Evolutionary conservation across 2,113 vertebrate genomes (phyloP).

Genomic region (Megalops atlanticus): DNA sequence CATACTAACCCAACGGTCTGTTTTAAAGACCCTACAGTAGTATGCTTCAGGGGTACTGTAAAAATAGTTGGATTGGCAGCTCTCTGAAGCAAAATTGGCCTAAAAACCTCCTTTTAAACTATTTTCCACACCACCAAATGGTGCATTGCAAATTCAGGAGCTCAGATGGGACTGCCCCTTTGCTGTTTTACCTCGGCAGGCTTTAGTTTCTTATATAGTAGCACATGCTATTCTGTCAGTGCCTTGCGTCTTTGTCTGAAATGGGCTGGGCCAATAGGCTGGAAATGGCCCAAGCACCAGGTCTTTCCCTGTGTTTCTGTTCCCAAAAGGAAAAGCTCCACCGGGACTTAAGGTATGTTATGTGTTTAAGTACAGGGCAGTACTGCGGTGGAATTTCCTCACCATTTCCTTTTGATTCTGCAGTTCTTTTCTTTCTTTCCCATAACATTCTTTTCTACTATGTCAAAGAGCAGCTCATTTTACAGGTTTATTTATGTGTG

Average conservation of each 20-base stretch:
- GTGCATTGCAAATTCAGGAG: neutral
- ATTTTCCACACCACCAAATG: neutral
- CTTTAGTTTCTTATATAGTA: neutral
- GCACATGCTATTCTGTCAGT: neutral
- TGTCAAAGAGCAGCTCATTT: neutral
- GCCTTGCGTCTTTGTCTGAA: neutral
- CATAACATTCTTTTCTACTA: neutral
- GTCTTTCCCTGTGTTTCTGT: neutral
- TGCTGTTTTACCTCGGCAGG: neutral
- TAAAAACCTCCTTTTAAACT: too few species aligned
- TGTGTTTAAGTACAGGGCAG: neutral
- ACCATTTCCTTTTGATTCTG: slow-evolving; percentile 4
- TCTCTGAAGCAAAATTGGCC: neutral
- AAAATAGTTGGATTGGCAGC: neutral
- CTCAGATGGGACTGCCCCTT: neutral
- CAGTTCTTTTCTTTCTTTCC: neutral
- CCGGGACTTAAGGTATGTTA: neutral
- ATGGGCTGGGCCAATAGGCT: neutral
- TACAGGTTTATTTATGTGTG: neutral
- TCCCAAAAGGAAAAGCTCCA: neutral
- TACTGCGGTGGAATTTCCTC: slow-evolving; percentile 25
- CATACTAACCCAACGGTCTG: neutral
- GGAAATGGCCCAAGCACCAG: neutral
- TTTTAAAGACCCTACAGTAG: neutral
- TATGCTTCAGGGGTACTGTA: neutral